Evolutionary conservation across 2,797 vertebrate genomes (phyloP), one percentile per base, ranked within the genome.

Genomic region (Gadopsis bispinosus): DNA sequence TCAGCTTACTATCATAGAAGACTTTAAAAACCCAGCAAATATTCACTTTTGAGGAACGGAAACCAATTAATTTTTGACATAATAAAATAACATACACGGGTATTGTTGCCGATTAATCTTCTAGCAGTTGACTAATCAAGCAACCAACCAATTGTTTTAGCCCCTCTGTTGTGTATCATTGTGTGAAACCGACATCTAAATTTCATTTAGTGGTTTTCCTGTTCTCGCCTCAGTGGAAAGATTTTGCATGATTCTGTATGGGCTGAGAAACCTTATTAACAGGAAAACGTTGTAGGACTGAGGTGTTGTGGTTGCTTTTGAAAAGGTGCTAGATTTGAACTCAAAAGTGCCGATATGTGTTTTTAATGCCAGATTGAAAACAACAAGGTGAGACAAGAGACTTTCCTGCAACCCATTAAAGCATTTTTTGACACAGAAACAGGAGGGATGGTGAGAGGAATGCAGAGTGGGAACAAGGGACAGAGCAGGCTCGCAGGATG

Each of bases 401-500:
- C 17, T 11, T 35, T 63, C 51, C 26, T 16, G 17, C 9, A 39
- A 26, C 53, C 12, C 4, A 12, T 41, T 41, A 41, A 41, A n/a
- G 16, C 14, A 26, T 74, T 64, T 41, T 51, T 13, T 6, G 7
- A 35, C 26, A 19, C 14, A 53, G 61, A 19, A 61, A 10, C 29
- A 29, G 47, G 29, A 73, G 59, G 47, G 51, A 45, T 17, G 72
- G 39, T 39, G 3, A 17, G 43, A 48, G 75, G 69, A 71, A 51
- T 58, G 59, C 72, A n/a, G 33, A 29, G 68, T 5, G 29, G 65
- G 83, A 64, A 80, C 70, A 60, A 39, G 56, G 60, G 22, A 65
- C 71, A 45, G 29, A 65, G 48, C 39, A 3, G 55, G 77, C 50
- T 5, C 2, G 3, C 37, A 3, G 31, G 47, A 67, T 7, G 13